Conservation (phyloP, 2,797 vertebrate species). For the Gymnopithys bicolor region DNA sequence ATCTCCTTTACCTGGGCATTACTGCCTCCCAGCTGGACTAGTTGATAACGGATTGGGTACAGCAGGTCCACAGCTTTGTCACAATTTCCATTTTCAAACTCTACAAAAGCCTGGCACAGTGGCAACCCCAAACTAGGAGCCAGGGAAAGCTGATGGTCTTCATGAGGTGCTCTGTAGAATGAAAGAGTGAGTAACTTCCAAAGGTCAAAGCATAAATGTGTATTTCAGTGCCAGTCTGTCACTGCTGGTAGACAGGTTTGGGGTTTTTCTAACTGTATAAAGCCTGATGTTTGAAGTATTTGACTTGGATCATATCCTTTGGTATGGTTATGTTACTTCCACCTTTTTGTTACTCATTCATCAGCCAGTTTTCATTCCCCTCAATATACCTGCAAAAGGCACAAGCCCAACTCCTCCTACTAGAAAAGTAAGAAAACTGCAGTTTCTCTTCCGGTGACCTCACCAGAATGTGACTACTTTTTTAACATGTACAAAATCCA, state of each 20-base stretch:
- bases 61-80: slow-evolving; percentile 83
- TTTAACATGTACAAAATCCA: neutral
- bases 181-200: neutral
- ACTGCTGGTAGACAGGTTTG: neutral
- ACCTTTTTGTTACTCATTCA: neutral
- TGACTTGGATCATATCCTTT: neutral
- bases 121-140: slow-evolving; percentile 82
- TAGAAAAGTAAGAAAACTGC: neutral
- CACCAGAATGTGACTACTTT: neutral
- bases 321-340: neutral
- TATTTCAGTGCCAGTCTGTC: neutral
- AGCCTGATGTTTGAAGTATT: neutral
- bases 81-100: slow-evolving; percentile 86
- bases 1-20: slow-evolving; percentile 87
- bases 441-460: neutral
- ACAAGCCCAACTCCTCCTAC: neutral
- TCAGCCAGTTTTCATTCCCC: neutral
- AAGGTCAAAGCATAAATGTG: neutral
- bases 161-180: slow-evolving; percentile 81
- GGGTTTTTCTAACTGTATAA: neutral
- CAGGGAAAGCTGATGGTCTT: slow-evolving; percentile 83
- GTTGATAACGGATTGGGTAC: slow-evolving; percentile 85
- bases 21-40: slow-evolving; percentile 87
- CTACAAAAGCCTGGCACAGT: slow-evolving; percentile 88
- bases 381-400: neutral